Conservation (phyloP, 2,113 vertebrate genomes). For the Serinus canaria region DNA sequence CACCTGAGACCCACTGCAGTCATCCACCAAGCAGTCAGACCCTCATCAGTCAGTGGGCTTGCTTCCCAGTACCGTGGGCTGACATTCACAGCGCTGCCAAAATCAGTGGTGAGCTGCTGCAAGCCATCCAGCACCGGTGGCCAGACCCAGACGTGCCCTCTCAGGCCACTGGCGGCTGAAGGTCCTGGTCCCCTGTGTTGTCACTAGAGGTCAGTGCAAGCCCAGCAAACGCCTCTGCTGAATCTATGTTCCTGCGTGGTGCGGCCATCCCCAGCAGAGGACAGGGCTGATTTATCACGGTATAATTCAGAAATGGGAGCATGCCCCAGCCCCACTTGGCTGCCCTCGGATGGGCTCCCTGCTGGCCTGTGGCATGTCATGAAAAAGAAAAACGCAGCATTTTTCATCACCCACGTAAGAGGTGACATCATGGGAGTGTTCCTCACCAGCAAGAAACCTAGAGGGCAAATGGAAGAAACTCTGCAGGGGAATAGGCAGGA, state of each 20-base stretch:
- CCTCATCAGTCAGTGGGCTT: neutral
- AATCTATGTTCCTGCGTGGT: neutral
- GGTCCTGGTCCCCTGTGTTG: constrained; percentile 12
- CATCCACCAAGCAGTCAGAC: neutral
- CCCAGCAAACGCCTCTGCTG: neutral
- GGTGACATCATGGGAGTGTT: neutral
- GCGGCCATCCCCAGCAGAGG: too few relatives aligned
- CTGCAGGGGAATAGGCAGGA: fast-evolving
- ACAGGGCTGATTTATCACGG: neutral
- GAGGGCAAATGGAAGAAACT: neutral
- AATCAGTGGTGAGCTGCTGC: neutral
- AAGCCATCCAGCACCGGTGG: fast-evolving
- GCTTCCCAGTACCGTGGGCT: neutral
- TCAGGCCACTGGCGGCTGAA: neutral
- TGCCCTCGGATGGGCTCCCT: neutral
- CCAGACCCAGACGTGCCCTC: neutral
- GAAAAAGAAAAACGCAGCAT: neutral
- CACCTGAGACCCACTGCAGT: neutral
- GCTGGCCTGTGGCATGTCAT: neutral
- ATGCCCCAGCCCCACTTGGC: neutral
- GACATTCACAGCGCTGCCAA: neutral
- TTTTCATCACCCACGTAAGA: neutral
- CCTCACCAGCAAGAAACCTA: neutral
- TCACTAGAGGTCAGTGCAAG: constrained; percentile 77
- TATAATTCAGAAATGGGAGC: neutral